A percentile compares a stretch with the other conserved stretches of the same genome.
phyloP scores from a whole-genome alignment of 2,113 vertebrate genomes.

The Psittacus erithacus region DNA sequence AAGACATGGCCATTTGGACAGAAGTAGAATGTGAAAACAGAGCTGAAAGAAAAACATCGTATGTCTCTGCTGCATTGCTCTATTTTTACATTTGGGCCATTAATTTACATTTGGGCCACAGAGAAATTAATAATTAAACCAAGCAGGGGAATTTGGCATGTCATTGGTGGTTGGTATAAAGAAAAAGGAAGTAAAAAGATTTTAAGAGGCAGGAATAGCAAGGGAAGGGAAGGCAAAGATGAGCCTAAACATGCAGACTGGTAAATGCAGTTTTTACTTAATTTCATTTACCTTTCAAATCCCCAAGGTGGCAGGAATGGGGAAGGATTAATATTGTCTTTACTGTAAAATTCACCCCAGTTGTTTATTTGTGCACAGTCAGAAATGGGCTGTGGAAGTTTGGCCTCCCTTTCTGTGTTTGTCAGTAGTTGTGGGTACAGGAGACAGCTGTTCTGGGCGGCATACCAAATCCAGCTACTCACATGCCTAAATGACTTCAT shows the following conservation, averaged over 20 bases:
- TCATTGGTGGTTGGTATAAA: not conserved
- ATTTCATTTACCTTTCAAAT: not conserved
- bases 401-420: not conserved
- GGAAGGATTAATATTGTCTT: constrained; percentile 16
- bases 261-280: not conserved
- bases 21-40: not conserved
- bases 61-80: not conserved
- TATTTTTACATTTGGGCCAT: not conserved
- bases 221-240: not conserved
- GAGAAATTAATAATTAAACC: not conserved
- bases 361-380: constrained; percentile 15
- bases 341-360: not conserved
- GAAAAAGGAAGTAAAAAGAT: not conserved
- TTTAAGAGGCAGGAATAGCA: not conserved
- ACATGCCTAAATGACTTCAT: not conserved
- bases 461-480: not conserved
- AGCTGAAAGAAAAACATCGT: not conserved
- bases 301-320: not conserved
- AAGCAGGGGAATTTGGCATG: not conserved
- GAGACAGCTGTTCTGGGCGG: constrained; percentile 1
- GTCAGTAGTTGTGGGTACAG: not conserved
- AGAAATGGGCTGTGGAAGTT: not conserved
- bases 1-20: not conserved
- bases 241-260: not conserved
- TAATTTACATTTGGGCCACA: not conserved